Conservation (phyloP, 1,140 invertebrate genomes). For the Brachionus calyciflorus region DNA sequence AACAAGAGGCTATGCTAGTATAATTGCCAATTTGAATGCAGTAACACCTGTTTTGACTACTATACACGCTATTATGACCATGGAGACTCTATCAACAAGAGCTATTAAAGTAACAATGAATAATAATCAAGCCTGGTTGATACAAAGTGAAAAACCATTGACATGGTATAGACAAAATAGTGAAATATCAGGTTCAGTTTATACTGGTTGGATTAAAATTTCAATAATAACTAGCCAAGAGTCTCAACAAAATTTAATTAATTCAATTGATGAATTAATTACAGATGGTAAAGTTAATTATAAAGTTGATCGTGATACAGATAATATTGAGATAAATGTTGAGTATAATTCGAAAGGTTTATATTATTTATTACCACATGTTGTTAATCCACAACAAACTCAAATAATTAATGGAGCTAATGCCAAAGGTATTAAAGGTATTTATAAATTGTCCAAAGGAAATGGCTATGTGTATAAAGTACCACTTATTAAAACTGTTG, state of each 20-base stretch:
- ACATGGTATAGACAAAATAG: background rate
- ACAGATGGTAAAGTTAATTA: slow-evolving; percentile 21
- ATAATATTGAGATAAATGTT: slow-evolving; percentile 5
- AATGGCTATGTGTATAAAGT: background rate
- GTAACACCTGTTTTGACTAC: background rate
- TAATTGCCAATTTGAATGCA: slow-evolving; percentile 1
- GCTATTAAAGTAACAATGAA: slow-evolving; percentile 13
- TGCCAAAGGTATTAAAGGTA: slow-evolving; percentile 18
- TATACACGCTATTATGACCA: slow-evolving; percentile 22
- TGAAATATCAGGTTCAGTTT: background rate
- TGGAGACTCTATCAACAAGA: background rate
- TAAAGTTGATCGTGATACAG: background rate
- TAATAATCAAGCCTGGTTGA: slow-evolving; percentile 23
- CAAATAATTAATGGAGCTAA: background rate
- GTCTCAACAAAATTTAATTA: background rate
- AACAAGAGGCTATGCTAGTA: background rate
- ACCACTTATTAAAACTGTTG: background rate
- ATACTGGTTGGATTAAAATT: slow-evolving; percentile 9
- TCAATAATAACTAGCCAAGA: background rate
- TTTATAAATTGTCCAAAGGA: background rate
- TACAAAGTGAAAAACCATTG: background rate
- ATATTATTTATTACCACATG: slow-evolving; percentile 25
- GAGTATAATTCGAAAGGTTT: slow-evolving; percentile 3
- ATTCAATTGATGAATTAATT: background rate
- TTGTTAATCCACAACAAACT: slow-evolving; percentile 8